Conservation (phyloP, 2,113 vertebrate genomes). For the Sorex fumeus region DNA sequence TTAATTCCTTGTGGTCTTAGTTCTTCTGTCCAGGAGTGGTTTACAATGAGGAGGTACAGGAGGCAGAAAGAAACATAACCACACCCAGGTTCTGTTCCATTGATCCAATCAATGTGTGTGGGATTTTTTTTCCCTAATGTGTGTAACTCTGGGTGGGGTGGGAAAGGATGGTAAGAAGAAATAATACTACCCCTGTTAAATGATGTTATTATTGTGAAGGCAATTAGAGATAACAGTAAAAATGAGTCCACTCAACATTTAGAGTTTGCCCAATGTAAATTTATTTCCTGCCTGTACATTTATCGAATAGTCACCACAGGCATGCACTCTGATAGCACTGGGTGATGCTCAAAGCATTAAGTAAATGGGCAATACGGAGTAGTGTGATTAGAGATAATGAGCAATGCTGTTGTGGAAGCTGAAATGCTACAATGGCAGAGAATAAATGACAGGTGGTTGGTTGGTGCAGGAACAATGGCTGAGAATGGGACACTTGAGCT, state of each 20-base stretch:
- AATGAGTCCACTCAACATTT: background rate
- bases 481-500: background rate
- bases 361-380: background rate
- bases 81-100: accelerated
- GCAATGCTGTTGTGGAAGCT: background rate
- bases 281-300: background rate
- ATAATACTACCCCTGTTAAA: background rate
- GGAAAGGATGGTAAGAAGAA: background rate
- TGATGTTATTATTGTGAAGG: background rate
- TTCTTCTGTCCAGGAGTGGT: background rate
- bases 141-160: background rate
- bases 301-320: background rate
- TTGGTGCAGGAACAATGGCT: background rate
- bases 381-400: background rate
- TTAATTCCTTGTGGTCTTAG: background rate
- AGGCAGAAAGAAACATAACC: background rate
- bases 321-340: background rate
- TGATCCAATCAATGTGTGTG: background rate
- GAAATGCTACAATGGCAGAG: background rate
- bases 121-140: background rate
- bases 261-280: background rate
- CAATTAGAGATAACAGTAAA: background rate
- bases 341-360: background rate
- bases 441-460: background rate
- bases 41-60: background rate